A percentile compares a stretch with the other conserved stretches of the same genome.
These are phyloP conservation scores for Pithys albifrons DNA, from an alignment of 2,113 vertebrate species.

Conservation along the genomic window DNA sequence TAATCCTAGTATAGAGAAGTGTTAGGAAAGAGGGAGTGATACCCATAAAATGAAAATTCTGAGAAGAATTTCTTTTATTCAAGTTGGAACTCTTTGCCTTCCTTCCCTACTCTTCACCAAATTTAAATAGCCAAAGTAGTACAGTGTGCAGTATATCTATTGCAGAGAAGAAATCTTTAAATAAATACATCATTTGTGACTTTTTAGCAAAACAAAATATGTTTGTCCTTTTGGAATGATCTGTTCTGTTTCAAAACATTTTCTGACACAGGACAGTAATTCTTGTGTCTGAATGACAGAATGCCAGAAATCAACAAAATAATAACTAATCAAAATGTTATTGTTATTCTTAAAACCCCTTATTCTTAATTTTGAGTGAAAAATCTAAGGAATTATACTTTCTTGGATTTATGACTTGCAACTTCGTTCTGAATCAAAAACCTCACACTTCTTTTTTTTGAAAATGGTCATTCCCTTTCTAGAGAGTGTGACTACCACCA, in stretches of 20 bases:
- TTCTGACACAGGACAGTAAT: background rate
- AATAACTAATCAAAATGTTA: background rate
- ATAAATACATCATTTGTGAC: background rate
- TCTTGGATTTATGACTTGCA: background rate
- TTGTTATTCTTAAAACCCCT: background rate
- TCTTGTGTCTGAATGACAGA: background rate
- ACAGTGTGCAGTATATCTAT: background rate
- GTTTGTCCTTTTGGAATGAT: background rate
- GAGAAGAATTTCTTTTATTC: background rate
- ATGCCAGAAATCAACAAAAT: background rate
- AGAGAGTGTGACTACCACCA: background rate
- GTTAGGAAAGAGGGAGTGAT: background rate
- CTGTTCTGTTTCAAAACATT: background rate
- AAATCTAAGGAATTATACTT: background rate
- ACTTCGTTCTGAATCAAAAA: background rate
- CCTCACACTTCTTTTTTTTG: background rate
- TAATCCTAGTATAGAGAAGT: background rate
- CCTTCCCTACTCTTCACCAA: fast-evolving
- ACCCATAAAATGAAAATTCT: background rate
- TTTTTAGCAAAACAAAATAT: background rate
- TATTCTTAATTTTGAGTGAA: background rate
- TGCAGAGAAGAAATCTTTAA: background rate
- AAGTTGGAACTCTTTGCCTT: background rate
- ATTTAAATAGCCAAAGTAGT: background rate
- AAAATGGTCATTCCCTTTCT: background rate